Percentiles rank a stretch among this genome's conserved stretches.
These are phyloP conservation scores for Orientallactaga sibirica DNA, from an alignment of 2,797 vertebrate species.

Conservation along the genomic window DNA sequence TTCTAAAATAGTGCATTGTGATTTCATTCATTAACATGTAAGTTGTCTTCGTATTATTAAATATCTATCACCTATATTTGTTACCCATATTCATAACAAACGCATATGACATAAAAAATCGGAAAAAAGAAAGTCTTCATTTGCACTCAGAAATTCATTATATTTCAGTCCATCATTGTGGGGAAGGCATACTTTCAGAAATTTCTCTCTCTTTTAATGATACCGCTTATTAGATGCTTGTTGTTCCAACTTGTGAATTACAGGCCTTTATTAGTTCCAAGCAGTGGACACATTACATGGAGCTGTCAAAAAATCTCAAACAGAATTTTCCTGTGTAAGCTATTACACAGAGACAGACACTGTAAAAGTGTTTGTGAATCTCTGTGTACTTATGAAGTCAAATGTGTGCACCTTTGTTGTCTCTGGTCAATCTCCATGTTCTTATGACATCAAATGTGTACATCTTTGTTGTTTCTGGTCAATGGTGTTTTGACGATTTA, in stretches of 20 bases:
- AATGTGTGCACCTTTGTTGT: neutral
- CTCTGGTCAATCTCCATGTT: neutral
- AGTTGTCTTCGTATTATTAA: neutral
- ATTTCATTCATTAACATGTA: neutral
- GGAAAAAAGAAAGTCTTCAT: too few species aligned
- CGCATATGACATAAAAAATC: neutral
- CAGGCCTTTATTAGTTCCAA: neutral
- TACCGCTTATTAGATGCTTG: neutral
- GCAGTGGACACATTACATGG: neutral
- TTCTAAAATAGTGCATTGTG: neutral
- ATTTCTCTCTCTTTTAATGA: neutral
- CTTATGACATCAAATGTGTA: neutral
- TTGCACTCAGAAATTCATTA: neutral
- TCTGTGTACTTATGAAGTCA: neutral
- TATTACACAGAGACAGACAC: neutral
- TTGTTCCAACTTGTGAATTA: neutral
- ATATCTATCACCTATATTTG: neutral
- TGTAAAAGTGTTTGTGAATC: neutral
- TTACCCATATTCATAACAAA: neutral
- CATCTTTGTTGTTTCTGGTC: neutral
- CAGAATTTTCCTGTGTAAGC: neutral
- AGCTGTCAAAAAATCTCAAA: slow-evolving; percentile 15
- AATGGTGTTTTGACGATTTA: neutral
- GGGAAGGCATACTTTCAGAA: too few species aligned
- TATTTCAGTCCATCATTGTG: too few species aligned